Evolutionary conservation across 2,113 vertebrate species (phyloP), one percentile per base, ranked within the genome.

Genomic region (Channa argus): DNA sequence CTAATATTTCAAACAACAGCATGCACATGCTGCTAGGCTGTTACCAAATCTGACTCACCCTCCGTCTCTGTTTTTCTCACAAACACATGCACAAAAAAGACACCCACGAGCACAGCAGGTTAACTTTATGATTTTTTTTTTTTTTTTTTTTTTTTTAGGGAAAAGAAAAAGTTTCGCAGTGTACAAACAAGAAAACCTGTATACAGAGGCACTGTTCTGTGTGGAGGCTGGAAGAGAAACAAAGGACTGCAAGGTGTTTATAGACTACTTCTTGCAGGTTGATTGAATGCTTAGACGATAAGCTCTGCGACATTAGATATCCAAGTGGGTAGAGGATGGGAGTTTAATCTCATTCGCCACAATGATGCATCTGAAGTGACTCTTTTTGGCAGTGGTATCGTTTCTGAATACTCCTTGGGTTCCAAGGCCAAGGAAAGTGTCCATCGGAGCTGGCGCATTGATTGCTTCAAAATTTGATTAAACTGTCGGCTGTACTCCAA

Each of bases 391-490:
- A 0, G 59, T 71, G 85, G 80, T 86, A 86, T 89, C 87, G 71
- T 82, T 78, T 84, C 73, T 52, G 79, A 82, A 80, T 74, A 83
- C 89, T 90, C 82, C 86, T 91, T 89, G 63, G 85, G 85, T 84
- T 89, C 88, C 88, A 88, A 91, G 92, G 89, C 85, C 85, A 88
- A 61, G 78, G 76, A 71, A 74, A 81, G 80, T 71, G 86, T 88
- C 86, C 82, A 83, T 71, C 63, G 74, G 74, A 85, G 84, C 79
- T 5, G 78, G 45, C 3, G 76, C 88, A 93, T 92, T 88, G 91
- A 93, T 92, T 92, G 82, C 88, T 73, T 53, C 52, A 5, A 79
- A 87, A 94, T 92, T 92, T 90, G 93, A 94, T 93, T 93, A 93
- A 91, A 88, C 80, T 74, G 86, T 81, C 74, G 80, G 88, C 88